phyloP scores from a whole-genome alignment of 2,113 vertebrate genomes.

The Lipophrys pholis region DNA sequence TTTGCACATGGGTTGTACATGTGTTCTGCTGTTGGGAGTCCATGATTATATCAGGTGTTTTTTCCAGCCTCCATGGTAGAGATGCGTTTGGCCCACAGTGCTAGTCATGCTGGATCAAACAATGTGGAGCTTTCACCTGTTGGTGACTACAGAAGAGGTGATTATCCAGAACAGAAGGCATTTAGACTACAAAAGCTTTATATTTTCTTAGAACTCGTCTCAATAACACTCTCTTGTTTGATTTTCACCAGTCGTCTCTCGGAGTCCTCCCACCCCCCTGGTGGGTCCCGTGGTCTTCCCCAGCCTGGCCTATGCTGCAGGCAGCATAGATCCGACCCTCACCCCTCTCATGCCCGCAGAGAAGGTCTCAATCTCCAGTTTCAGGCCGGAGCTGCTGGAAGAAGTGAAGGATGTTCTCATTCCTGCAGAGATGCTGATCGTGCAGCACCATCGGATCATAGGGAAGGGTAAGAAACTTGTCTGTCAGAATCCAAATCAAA shows the following conservation, averaged over 20 bases:
- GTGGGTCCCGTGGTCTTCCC: constrained; percentile 42
- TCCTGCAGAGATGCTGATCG: constrained; percentile 87
- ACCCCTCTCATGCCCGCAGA: constrained; percentile 86
- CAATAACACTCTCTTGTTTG: constrained; percentile 7
- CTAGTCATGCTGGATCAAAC: constrained; percentile 61
- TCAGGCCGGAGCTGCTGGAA: constrained; percentile 87
- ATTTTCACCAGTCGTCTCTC: constrained; percentile 59
- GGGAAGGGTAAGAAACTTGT: constrained; percentile 87
- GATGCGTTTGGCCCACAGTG: constrained; percentile 67
- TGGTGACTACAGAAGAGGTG: constrained; percentile 85
- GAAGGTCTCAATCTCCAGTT: constrained; percentile 87
- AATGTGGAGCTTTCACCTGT: constrained; percentile 71
- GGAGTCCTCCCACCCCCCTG: constrained; percentile 32
- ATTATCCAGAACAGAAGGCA: neutral
- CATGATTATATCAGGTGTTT: constrained; percentile 63
- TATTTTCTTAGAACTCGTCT: neutral
- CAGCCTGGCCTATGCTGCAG: constrained; percentile 65
- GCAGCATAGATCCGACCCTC: constrained; percentile 72
- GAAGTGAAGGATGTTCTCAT: constrained; percentile 97
- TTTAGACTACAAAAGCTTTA: neutral
- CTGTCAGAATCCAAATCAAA: neutral
- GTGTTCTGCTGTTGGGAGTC: constrained; percentile 29
- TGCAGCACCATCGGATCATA: constrained; percentile 90
- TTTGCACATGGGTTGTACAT: constrained; percentile 15
- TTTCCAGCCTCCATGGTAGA: constrained; percentile 79